These are phyloP conservation scores for Samia ricini DNA, from an alignment of 1,140 invertebrate species.

Conservation along the genomic window DNA sequence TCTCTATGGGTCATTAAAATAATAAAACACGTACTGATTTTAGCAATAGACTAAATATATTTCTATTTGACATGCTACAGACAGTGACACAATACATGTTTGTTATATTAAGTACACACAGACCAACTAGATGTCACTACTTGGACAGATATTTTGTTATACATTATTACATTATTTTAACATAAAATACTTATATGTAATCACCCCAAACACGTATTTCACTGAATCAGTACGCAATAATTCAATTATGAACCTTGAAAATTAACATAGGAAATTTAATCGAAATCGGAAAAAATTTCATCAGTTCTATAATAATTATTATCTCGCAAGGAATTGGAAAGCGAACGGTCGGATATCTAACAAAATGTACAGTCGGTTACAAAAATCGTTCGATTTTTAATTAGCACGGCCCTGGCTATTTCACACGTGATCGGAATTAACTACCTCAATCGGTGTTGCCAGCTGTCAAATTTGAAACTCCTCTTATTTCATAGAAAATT, in stretches of 20 bases:
- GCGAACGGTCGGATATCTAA: not conserved
- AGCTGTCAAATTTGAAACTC: not conserved
- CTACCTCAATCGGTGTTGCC: not conserved
- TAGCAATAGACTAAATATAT: too few relatives aligned
- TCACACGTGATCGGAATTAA: constrained; percentile 59
- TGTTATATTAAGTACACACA: too few relatives aligned
- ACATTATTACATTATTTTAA: too few relatives aligned
- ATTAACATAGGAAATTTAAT: not conserved
- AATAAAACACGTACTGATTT: too few relatives aligned
- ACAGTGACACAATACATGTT: too few relatives aligned
- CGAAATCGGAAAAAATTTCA: not conserved
- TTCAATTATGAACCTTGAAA: not conserved
- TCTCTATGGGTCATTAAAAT: too few relatives aligned
- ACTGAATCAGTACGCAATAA: not conserved
- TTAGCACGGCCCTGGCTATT: constrained; percentile 46
- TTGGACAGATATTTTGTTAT: too few relatives aligned
- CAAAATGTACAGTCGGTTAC: constrained; percentile 27
- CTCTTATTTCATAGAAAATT: not conserved
- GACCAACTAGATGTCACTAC: too few relatives aligned
- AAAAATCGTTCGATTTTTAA: constrained; percentile 73
- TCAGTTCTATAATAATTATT: not conserved
- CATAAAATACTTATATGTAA: too few relatives aligned
- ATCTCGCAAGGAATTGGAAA: not conserved
- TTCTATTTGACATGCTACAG: too few relatives aligned
- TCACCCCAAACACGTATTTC: too few relatives aligned